Evolutionary conservation across 2,888 invertebrate genomes (phyloP).

Genomic region (Tolmerus cingulatus): DNA sequence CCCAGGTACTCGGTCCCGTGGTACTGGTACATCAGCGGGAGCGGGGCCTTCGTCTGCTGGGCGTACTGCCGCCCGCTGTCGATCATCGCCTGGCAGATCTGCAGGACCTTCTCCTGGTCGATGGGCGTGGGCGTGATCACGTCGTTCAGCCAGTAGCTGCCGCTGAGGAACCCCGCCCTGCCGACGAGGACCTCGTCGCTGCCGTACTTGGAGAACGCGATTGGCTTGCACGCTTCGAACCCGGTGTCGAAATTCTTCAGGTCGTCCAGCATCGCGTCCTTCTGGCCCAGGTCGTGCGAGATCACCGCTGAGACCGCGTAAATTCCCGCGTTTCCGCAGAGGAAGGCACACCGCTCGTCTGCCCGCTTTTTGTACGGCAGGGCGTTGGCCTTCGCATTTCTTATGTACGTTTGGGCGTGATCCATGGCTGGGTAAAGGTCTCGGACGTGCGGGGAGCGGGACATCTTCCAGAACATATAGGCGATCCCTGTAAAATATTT

Average conservation of each 20-base stretch:
- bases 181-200: constrained; percentile 89
- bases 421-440: constrained; percentile 67
- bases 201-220: constrained; percentile 70
- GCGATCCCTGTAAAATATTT: constrained; percentile 68
- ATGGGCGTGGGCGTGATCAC: constrained; percentile 57
- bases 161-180: constrained; percentile 82
- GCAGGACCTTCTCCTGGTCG: constrained; percentile 66
- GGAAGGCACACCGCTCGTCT: constrained; percentile 74
- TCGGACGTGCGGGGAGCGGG: constrained; percentile 65
- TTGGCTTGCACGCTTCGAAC: constrained; percentile 65
- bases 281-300: constrained; percentile 63
- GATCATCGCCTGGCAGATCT: constrained; percentile 75
- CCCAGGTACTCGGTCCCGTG: constrained; percentile 65
- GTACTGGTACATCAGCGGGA: constrained; percentile 79
- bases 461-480: constrained; percentile 78
- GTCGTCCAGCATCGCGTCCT: constrained; percentile 62
- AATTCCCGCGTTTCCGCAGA: constrained; percentile 82
- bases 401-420: constrained; percentile 70
- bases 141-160: constrained; percentile 74
- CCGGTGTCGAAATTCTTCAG: constrained; percentile 59
- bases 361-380: constrained; percentile 63
- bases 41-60: constrained; percentile 66
- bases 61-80: constrained; percentile 77
- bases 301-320: constrained; percentile 76
- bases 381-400: constrained; percentile 68